Percentiles rank a stretch among this genome's conserved stretches.
These are phyloP conservation scores for Psephotus haematonotus DNA, from an alignment of 2,113 vertebrate genomes.

Conservation along the genomic window DNA sequence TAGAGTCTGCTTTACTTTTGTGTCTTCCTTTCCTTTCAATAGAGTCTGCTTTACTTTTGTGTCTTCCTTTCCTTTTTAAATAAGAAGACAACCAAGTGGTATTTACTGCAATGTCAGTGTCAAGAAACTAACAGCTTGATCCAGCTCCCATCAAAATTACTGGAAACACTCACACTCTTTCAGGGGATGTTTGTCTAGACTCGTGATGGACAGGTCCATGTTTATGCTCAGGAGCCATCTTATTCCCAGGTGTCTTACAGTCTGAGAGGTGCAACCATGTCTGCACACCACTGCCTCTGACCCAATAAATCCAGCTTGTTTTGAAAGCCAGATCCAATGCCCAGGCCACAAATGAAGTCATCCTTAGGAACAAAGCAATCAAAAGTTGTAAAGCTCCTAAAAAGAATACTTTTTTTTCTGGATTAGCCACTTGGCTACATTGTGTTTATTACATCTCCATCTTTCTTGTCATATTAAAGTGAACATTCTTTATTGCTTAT, in stretches of 20 bases:
- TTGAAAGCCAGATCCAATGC: neutral
- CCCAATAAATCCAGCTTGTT: neutral
- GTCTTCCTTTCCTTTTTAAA: neutral
- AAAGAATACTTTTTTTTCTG: neutral
- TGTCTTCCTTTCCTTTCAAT: neutral
- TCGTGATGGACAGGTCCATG: neutral
- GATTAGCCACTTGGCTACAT: neutral
- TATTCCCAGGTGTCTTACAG: neutral
- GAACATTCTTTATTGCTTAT: neutral
- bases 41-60: neutral
- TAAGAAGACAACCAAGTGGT: neutral
- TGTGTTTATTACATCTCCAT: neutral
- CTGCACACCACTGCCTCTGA: neutral
- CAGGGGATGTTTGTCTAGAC: neutral
- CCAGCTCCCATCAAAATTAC: neutral
- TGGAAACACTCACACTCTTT: neutral
- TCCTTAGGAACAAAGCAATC: neutral
- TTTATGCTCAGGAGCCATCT: neutral
- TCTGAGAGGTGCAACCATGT: neutral
- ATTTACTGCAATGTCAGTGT: neutral
- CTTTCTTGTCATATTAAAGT: neutral
- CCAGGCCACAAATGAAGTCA: neutral
- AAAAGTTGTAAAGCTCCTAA: neutral
- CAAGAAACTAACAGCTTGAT: neutral
- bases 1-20: neutral